These are phyloP conservation scores for Podabrus alpinus DNA, from an alignment of 2,888 invertebrate genomes.

Conservation along the genomic window DNA sequence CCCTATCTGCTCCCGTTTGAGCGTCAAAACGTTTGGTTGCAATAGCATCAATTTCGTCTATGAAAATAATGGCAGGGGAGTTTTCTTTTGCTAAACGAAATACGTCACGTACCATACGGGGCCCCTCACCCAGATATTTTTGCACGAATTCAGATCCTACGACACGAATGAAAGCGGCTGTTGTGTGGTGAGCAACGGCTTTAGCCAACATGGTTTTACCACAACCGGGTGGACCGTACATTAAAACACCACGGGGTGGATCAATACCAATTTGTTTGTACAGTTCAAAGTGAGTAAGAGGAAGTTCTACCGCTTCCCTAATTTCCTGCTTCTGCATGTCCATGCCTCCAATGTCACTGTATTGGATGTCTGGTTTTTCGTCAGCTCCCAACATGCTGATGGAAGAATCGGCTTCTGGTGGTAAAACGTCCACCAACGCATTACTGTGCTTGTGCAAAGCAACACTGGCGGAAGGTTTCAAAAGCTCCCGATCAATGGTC, in stretches of 20 bases:
- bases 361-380: constrained; percentile 97
- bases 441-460: constrained; percentile 99
- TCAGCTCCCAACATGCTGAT: constrained; percentile 98
- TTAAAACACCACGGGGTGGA: constrained; percentile 95
- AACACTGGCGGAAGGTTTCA: constrained; percentile 98
- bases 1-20: constrained; percentile 97
- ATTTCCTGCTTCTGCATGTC: constrained; percentile 99
- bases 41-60: constrained; percentile 99
- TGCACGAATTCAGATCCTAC: constrained; percentile 99
- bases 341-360: constrained; percentile 98
- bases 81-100: constrained; percentile 99
- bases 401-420: constrained; percentile 98
- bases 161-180: constrained; percentile 97
- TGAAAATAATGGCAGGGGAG: constrained; percentile 98
- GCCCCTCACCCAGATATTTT: constrained; percentile 98
- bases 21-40: constrained; percentile 98
- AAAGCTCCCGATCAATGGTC: constrained; percentile 94
- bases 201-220: constrained; percentile 99
- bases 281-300: constrained; percentile 96
- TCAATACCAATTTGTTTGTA: constrained; percentile 99
- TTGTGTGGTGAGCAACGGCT: constrained; percentile 97
- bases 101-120: constrained; percentile 98
- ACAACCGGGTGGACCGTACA: constrained; percentile 99
- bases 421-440: constrained; percentile 98
- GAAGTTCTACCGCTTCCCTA: constrained; percentile 96